These are phyloP conservation scores for Halesus radiatus DNA, from an alignment of 1,140 invertebrate genomes.

Conservation along the genomic window DNA sequence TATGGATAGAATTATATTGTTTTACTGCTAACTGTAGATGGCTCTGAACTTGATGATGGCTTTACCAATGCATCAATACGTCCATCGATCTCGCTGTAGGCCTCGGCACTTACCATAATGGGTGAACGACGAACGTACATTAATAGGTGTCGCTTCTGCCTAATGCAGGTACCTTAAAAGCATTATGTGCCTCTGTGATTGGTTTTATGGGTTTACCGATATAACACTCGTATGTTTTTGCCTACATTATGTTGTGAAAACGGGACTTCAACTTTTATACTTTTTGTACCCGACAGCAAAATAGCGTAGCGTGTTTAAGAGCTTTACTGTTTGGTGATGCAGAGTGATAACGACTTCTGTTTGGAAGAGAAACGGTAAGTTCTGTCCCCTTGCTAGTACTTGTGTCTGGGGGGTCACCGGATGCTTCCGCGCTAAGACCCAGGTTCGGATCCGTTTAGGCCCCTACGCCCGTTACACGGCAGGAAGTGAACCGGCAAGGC, in stretches of 20 bases:
- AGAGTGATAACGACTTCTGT: background rate
- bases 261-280: background rate
- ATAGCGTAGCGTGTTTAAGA: no score
- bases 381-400: background rate
- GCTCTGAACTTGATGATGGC: background rate
- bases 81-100: no score
- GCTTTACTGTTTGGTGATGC: no score
- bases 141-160: no score
- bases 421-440: background rate
- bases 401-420: conserved; percentile 25
- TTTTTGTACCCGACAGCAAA: background rate
- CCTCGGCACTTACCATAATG: no score
- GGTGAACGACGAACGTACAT: no score
- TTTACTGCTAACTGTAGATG: conserved; percentile 15
- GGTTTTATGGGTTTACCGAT: background rate
- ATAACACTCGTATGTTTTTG: no score
- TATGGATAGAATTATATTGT: conserved; percentile 16
- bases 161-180: no score
- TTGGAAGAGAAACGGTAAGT: background rate
- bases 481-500: conserved; percentile 6
- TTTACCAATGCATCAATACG: background rate
- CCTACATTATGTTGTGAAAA: background rate
- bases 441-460: background rate
- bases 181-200: no score
- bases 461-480: background rate